These are phyloP conservation scores for Listrodromus nycthemerus DNA, from an alignment of 2,888 invertebrate genomes.

Conservation along the genomic window DNA sequence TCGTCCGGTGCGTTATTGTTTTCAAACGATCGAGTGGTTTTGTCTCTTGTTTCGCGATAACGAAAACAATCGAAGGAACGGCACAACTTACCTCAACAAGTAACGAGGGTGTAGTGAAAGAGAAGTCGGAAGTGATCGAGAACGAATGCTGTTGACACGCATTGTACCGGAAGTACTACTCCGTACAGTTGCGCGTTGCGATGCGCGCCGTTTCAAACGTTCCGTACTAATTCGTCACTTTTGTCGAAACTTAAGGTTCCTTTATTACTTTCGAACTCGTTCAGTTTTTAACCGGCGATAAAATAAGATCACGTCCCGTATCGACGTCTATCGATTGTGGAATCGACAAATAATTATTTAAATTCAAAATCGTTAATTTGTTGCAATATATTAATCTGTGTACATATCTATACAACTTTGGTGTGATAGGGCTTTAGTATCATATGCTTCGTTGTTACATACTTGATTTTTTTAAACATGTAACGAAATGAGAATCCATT, in stretches of 20 bases:
- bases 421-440: too few species aligned
- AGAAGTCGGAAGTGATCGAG: constrained; percentile 70
- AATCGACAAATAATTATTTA: too few species aligned
- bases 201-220: background rate
- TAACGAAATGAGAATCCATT: background rate
- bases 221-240: too few species aligned
- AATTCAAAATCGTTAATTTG: too few species aligned
- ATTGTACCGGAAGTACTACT: constrained; percentile 35
- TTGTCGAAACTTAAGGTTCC: too few species aligned
- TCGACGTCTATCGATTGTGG: too few species aligned
- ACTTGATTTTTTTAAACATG: background rate
- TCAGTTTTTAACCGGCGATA: too few species aligned
- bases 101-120: constrained; percentile 80
- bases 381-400: too few species aligned
- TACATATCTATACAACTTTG: too few species aligned
- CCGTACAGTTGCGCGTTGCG: background rate
- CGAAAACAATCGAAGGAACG: background rate
- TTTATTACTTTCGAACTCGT: too few species aligned
- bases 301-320: too few species aligned
- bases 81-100: constrained; percentile 81
- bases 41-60: background rate
- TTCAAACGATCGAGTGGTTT: background rate
- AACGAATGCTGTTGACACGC: background rate
- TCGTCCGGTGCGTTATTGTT: background rate
- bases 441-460: too few species aligned